A percentile compares a stretch with the other conserved stretches of the same genome.
Evolutionary conservation across 2,113 vertebrate genomes (phyloP).

Genomic region (Varanus komodoensis): DNA sequence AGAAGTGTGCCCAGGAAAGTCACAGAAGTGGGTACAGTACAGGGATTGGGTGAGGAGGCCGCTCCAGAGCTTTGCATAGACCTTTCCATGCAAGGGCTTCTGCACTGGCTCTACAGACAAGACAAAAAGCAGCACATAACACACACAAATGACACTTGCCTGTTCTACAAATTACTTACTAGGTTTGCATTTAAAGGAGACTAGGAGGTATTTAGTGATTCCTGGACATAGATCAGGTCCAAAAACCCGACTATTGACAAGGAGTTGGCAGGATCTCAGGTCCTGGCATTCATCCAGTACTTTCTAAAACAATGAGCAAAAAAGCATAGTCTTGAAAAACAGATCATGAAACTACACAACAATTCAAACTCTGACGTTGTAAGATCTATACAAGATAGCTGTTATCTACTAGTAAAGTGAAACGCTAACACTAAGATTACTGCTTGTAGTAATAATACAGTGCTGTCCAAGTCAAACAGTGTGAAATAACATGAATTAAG

Average conservation of each 20-base stretch:
- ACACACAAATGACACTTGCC: slow-evolving; percentile 45
- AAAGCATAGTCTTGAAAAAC: slow-evolving; percentile 76
- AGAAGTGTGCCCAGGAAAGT: background rate
- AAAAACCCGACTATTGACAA: slow-evolving; percentile 93
- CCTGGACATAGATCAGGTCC: slow-evolving; percentile 95
- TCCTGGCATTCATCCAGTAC: slow-evolving; percentile 96
- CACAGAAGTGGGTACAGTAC: background rate
- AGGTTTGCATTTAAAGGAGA: slow-evolving; percentile 97
- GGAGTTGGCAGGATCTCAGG: slow-evolving; percentile 90
- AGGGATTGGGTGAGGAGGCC: slow-evolving; percentile 7
- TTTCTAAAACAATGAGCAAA: slow-evolving; percentile 86
- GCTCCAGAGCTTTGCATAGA: slow-evolving; percentile 28
- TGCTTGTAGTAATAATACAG: background rate
- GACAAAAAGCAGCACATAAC: slow-evolving; percentile 47
- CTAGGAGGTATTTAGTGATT: slow-evolving; percentile 92
- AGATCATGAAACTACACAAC: slow-evolving; percentile 35
- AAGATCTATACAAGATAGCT: slow-evolving; percentile 33
- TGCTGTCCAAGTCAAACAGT: background rate
- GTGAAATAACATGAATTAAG: slow-evolving; percentile 2
- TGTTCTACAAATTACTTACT: slow-evolving; percentile 84
- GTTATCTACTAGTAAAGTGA: slow-evolving; percentile 1
- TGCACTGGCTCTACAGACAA: slow-evolving; percentile 40
- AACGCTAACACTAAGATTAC: slow-evolving; percentile 16
- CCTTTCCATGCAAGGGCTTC: slow-evolving; percentile 37
- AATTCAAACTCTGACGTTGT: slow-evolving; percentile 45